phyloP scores from a whole-genome alignment of 1,140 invertebrate species.

The Pinna nobilis region DNA sequence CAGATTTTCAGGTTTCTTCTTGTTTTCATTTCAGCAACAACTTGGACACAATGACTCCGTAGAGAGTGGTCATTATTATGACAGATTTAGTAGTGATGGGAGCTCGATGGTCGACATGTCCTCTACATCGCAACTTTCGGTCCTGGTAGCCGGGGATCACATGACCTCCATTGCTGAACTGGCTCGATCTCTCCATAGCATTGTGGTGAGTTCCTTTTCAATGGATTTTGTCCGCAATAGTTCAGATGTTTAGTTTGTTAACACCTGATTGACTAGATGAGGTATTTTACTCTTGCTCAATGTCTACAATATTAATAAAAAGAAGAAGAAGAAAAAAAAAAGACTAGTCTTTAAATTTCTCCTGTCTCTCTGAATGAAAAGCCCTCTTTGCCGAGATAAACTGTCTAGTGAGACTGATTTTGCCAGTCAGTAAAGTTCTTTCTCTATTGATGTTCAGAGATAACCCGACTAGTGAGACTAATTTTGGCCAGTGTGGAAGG shows the following conservation, averaged over 20 bases:
- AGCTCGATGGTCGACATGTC: conserved; percentile 53
- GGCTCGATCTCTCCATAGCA: conserved; percentile 55
- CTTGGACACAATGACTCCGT: conserved; percentile 31
- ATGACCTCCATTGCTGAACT: conserved; percentile 57
- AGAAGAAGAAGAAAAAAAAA: too few species aligned
- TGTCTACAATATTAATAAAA: too few species aligned
- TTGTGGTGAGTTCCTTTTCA: conserved; percentile 65
- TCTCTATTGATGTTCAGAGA: too few species aligned
- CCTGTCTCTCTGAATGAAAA: too few species aligned
- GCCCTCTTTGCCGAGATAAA: too few species aligned
- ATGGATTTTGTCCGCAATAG: too few species aligned
- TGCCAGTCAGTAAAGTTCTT: too few species aligned
- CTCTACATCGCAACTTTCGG: conserved; percentile 47
- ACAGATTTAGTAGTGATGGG: conserved; percentile 42
- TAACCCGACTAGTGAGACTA: too few species aligned
- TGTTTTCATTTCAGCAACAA: background rate
- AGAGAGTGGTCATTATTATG: conserved; percentile 34
- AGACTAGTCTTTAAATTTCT: too few species aligned
- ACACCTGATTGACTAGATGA: background rate
- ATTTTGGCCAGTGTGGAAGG: too few species aligned
- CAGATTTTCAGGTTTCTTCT: background rate
- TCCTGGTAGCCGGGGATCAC: conserved; percentile 49
- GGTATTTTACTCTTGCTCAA: too few species aligned
- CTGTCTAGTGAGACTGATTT: too few species aligned
- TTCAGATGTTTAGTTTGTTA: background rate